Evolutionary conservation across 2,113 vertebrate species (phyloP), one percentile per base, ranked within the genome.

Genomic region (Notarius lentiginosus): DNA sequence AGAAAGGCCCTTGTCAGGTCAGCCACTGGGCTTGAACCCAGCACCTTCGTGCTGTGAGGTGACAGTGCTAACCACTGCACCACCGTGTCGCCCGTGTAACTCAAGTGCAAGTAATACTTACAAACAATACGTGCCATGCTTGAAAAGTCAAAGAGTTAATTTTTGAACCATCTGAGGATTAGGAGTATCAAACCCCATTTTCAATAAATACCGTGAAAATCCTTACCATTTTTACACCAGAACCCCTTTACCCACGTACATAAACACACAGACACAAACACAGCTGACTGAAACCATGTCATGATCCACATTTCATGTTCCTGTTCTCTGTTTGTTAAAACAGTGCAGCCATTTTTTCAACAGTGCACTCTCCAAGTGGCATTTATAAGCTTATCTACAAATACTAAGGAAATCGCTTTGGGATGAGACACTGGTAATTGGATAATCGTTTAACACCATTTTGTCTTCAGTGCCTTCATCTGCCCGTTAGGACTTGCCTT

Each of bases 401-500:
- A 68, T 58, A 84, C 68, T 79, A 47, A 17, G 73, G 24, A 70
- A 61, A 77, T 49, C 24, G 63, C 80, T 83, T 88, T 22, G 76
- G 80, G 73, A 17, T 77, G 61, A 88, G 61, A 80, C 24, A 18
- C 79, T 87, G 82, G 91, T 91, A 92, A 93, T 91, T 91, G 82
- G 89, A 87, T 93, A 89, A 88, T 90, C 90, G 80, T 91, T 89
- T 90, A 86, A 82, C 53, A 73, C 75, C 41, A 76, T 63, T 83
- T 82, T 66, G 75, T 80, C 55, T 47, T 80, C 58, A 60, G 47
- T 70, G 63, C 60, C 72, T 24, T 70, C 55, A 58, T 84, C 63
- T 88, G 72, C 34, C 41, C 47, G 27, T 87, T 70, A 82, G 56
- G 61, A 84, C 53, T 77, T 80, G 84, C 88, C 90, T 84, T 77